phyloP scores from a whole-genome alignment of 2,113 vertebrate species.

The Amazona vittata region DNA sequence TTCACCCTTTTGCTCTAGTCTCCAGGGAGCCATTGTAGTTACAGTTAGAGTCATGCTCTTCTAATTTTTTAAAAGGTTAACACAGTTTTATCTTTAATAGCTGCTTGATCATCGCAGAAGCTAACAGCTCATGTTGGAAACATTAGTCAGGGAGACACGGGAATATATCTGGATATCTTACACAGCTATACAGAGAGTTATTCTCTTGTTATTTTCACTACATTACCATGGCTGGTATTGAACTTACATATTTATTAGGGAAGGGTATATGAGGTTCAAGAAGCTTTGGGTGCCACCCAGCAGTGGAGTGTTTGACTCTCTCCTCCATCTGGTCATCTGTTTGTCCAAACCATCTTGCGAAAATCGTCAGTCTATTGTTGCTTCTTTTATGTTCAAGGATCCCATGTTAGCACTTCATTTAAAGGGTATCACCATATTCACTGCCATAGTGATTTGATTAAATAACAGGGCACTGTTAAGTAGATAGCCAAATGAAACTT shows the following conservation, averaged over 20 bases:
- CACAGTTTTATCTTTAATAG: conserved; percentile 73
- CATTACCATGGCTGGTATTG: conserved; percentile 50
- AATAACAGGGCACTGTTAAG: background rate
- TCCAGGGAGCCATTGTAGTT: conserved; percentile 58
- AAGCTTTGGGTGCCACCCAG: conserved; percentile 48
- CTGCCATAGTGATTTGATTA: background rate
- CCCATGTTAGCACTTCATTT: background rate
- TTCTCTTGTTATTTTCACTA: conserved; percentile 61
- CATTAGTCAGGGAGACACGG: conserved; percentile 68
- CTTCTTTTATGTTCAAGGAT: background rate
- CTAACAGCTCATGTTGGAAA: conserved; percentile 73
- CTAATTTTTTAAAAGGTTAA: conserved; percentile 78
- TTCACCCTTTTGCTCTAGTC: conserved; percentile 52
- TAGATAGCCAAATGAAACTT: background rate
- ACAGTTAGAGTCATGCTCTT: conserved; percentile 60
- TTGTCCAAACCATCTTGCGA: conserved; percentile 6
- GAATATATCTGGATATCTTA: conserved; percentile 53
- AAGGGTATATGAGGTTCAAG: conserved; percentile 60
- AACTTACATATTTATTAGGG: conserved; percentile 69
- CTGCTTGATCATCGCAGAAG: conserved; percentile 73
- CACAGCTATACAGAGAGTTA: conserved; percentile 37
- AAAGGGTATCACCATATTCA: background rate
- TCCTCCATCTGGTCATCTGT: conserved; percentile 47
- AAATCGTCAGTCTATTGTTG: background rate
- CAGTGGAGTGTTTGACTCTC: background rate